Percentiles rank a stretch among this genome's conserved stretches.
Evolutionary conservation across 2,797 vertebrate species (phyloP).

Genomic region (Parotocinclus haroldoi): DNA sequence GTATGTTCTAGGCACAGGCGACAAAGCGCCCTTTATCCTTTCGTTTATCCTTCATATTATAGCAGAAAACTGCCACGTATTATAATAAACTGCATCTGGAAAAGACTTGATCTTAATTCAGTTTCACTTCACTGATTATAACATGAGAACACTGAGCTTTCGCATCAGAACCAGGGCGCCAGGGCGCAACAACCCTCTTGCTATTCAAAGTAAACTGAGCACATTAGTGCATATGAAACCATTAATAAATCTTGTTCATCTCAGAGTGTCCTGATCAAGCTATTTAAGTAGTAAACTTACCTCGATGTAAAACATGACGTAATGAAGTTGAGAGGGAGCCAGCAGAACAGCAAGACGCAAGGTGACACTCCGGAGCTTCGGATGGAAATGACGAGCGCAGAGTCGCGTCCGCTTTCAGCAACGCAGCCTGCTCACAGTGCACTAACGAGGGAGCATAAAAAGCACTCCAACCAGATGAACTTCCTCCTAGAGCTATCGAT

Average conservation of each 20-base stretch:
- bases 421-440: conserved; percentile 14
- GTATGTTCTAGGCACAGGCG: conserved; percentile 19
- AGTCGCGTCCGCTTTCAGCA: conserved; percentile 34
- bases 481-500: conserved; percentile 8
- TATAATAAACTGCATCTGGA: too few species aligned
- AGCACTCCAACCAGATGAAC: not conserved
- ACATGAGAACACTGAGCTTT: too few species aligned
- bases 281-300: conserved; percentile 38
- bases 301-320: conserved; percentile 40
- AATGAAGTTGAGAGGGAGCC: conserved; percentile 39
- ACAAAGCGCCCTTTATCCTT: conserved; percentile 23
- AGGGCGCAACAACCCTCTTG: conserved; percentile 14
- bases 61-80: conserved; percentile 1
- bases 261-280: not conserved
- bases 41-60: not conserved
- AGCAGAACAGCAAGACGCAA: conserved; percentile 40
- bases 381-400: conserved; percentile 33
- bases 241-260: not conserved
- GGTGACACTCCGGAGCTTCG: conserved; percentile 45
- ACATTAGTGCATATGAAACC: not conserved
- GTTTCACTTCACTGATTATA: too few species aligned
- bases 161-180: conserved; percentile 15
- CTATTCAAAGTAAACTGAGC: conserved; percentile 19
- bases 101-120: too few species aligned
- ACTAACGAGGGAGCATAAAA: not conserved